A percentile compares a stretch with the other conserved stretches of the same genome.
Conservation (phyloP, 2,888 invertebrate genomes). For the Lasius fuliginosus region DNA sequence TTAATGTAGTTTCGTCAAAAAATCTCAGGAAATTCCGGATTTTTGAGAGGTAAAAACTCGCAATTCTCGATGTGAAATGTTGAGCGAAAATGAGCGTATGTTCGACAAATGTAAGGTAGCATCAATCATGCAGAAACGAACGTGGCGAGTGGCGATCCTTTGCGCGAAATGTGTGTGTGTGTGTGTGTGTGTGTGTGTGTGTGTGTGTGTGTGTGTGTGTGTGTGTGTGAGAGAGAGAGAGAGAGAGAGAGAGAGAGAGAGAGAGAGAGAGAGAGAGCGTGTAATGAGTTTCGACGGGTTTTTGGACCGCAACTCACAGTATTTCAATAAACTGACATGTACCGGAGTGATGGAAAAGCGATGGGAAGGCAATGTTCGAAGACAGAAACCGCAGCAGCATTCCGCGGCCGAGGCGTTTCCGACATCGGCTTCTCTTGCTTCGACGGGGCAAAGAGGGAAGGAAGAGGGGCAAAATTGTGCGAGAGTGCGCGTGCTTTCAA, state of each 20-base stretch:
- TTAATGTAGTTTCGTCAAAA: not conserved
- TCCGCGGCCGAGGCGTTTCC: conserved; percentile 18
- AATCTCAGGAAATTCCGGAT: conserved; percentile 28
- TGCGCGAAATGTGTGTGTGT: not conserved
- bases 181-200: not conserved
- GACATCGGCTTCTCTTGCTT: conserved; percentile 9
- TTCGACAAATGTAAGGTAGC: not conserved
- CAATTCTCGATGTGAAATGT: not conserved
- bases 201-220: not conserved
- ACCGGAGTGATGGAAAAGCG: not conserved
- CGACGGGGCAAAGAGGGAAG: not conserved
- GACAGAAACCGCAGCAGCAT: conserved; percentile 38
- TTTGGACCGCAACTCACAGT: conserved; percentile 31
- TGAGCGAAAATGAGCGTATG: not conserved
- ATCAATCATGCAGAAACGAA: not conserved
- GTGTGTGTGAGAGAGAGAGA: not conserved
- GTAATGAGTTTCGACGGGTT: conserved; percentile 45
- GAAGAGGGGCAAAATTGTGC: conserved; percentile 25
- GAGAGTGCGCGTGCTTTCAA: conserved; percentile 47
- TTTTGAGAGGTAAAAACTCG: not conserved
- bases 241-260: too few species aligned
- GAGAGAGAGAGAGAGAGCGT: not conserved
- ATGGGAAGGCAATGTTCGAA: not conserved
- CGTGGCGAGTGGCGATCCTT: not conserved
- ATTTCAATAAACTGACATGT: conserved; percentile 33